Conservation (phyloP, 1,140 invertebrate species). For the Trachymyrmex septentrionalis region DNA sequence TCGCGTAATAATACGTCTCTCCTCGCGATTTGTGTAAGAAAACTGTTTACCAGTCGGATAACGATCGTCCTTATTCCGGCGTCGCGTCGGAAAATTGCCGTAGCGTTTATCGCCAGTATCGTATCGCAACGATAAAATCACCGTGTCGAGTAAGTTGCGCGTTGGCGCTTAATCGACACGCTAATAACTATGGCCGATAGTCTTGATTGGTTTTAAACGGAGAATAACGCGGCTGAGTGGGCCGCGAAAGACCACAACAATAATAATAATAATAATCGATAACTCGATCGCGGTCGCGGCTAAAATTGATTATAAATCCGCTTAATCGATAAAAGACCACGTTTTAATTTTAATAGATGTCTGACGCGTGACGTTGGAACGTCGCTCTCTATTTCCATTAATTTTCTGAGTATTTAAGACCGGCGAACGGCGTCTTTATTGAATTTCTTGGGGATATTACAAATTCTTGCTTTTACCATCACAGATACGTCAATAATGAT, state of each 20-base stretch:
- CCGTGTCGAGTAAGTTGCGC: slow-evolving; percentile 15
- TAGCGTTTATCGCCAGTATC: slow-evolving; percentile 38
- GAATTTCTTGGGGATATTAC: slow-evolving; percentile 35
- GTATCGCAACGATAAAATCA: slow-evolving; percentile 31
- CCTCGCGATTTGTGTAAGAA: not conserved
- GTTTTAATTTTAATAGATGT: slow-evolving; percentile 59
- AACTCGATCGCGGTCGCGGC: slow-evolving; percentile 1
- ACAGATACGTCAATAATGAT: not conserved
- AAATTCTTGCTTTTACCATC: slow-evolving; percentile 12
- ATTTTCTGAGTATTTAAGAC: slow-evolving; percentile 39
- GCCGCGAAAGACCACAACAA: slow-evolving; percentile 41
- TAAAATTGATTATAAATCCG: slow-evolving; percentile 56
- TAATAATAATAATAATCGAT: slow-evolving; percentile 66
- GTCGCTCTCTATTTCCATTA: not conserved
- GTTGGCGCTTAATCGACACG: slow-evolving; percentile 53
- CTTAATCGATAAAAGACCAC: slow-evolving; percentile 45
- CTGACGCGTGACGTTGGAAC: slow-evolving; percentile 25
- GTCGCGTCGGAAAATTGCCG: slow-evolving; percentile 25
- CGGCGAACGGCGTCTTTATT: slow-evolving; percentile 24
- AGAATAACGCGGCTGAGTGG: slow-evolving; percentile 40
- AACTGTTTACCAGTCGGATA: slow-evolving; percentile 48
- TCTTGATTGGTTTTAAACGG: slow-evolving; percentile 62
- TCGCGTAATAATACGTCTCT: slow-evolving; percentile 38
- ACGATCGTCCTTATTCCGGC: slow-evolving; percentile 36
- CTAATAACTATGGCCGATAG: slow-evolving; percentile 43